Base-by-base conservation (phyloP, 2,888 invertebrate genomes). In the Camptogramma bilineatum region DNA sequence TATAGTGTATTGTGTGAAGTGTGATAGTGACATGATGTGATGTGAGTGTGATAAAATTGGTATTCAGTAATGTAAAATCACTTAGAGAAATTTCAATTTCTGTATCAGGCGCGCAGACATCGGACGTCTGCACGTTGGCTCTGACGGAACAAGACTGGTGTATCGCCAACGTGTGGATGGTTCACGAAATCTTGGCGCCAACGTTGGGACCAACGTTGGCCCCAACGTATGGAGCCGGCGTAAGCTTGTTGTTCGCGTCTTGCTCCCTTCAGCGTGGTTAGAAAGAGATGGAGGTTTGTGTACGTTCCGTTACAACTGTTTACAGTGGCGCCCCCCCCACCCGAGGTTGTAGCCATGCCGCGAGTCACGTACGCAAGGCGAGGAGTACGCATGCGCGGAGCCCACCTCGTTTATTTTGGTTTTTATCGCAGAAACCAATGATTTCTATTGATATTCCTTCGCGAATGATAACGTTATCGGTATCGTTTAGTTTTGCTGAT, bases 401-500 rank as follows among this genome's bases (percentile, higher is more conserved):
- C 21, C 64, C 62, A 67, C 66, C 71, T 74, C 82, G 76, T 82
- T 73, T 84, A 86, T 86, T 88, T 87, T 84, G 83, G 84, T 81
- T 82, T 76, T 82, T 87, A 89, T 89, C 87, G 74, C 66, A 69
- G 71, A 74, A 77, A 77, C 72, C 52, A 65, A 72, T 79, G 83
- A 86, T 86, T 74, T 76, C 69, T 75, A 73, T 62, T 62, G 82
- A 84, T 83, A 83, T 93, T 94, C 97, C 96, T 97, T 98, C 71
- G 98, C 76, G 55, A 72, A 70, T 65, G 81, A 82, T 82, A 81
- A 76, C 73, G 70, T 70, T 77, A 67, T 66, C 58, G 65, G 28
- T 63, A 47, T 47, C 55, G 28, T 19, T 51, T 47, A 52, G 16
- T 46, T 58, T 51, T 48, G 54, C 58, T 52, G 60, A 56, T 59